These are phyloP conservation scores for Esox lucius DNA, from an alignment of 2,797 vertebrate species.

Conservation along the genomic window DNA sequence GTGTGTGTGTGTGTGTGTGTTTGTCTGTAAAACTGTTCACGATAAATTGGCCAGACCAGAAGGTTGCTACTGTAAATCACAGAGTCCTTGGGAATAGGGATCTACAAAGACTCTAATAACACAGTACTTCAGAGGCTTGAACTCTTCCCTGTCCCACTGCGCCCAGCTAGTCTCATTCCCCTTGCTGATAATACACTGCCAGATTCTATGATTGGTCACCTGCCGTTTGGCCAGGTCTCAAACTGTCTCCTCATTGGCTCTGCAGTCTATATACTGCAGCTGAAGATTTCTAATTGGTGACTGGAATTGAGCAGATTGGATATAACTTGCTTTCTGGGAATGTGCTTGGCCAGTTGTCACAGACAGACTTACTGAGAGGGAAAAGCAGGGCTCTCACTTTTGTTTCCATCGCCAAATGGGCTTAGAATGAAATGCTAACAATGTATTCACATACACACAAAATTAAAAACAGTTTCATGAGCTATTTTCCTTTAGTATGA, in stretches of 20 bases:
- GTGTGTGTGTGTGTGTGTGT: too few relatives aligned
- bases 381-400: background rate
- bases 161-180: background rate
- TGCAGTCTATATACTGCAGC: background rate
- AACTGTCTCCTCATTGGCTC: background rate
- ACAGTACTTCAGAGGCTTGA: background rate
- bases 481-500: background rate
- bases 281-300: conserved; percentile 3
- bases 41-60: background rate
- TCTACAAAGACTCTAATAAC: conserved; percentile 1
- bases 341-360: conserved; percentile 1
- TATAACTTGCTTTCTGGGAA: conserved; percentile 5
- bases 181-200: background rate
- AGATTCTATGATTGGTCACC: conserved; percentile 1
- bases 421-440: background rate
- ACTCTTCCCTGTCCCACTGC: conserved; percentile 1
- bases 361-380: background rate
- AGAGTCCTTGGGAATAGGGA: background rate
- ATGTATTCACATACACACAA: background rate
- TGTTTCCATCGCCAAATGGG: background rate
- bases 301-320: background rate
- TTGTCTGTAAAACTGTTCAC: background rate
- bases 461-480: background rate
- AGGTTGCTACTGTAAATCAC: conserved; percentile 3
- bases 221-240: background rate